Conservation (phyloP, 2,888 invertebrate genomes). For the Trichopoda pennipes region DNA sequence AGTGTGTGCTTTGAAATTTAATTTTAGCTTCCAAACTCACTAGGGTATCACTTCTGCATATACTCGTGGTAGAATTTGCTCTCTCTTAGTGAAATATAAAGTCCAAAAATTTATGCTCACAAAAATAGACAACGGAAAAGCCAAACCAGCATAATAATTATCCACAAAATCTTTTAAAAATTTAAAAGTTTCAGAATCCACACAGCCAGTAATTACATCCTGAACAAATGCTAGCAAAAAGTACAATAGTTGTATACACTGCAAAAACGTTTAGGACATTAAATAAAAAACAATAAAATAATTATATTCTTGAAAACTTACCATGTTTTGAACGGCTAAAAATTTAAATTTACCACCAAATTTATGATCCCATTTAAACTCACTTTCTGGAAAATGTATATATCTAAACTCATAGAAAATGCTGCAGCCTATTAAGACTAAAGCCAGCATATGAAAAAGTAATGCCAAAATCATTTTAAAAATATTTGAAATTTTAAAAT, state of each 20-base stretch:
- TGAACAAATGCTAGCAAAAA: background rate
- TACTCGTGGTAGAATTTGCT: slow-evolving; percentile 86
- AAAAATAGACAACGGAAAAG: slow-evolving; percentile 90
- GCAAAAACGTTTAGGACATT: background rate
- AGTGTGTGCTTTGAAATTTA: no score
- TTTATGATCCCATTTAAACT: slow-evolving; percentile 75
- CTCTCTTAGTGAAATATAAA: slow-evolving; percentile 91
- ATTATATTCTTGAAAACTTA: slow-evolving; percentile 81
- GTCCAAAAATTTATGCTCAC: slow-evolving; percentile 93
- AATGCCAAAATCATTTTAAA: slow-evolving; percentile 18
- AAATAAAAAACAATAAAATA: background rate
- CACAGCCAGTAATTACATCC: background rate
- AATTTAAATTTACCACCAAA: slow-evolving; percentile 90
- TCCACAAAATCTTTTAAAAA: background rate
- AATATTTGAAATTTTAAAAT: background rate
- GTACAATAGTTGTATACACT: background rate
- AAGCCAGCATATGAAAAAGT: slow-evolving; percentile 13
- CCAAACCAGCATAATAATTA: slow-evolving; percentile 82
- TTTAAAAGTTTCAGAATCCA: background rate
- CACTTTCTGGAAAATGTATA: slow-evolving; percentile 69
- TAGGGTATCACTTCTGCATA: background rate
- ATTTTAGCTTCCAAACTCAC: background rate
- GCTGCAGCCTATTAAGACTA: background rate
- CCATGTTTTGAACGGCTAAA: slow-evolving; percentile 90
- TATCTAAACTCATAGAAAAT: slow-evolving; percentile 15